Conservation (phyloP, 2,888 invertebrate species). For the Seira musarum region DNA sequence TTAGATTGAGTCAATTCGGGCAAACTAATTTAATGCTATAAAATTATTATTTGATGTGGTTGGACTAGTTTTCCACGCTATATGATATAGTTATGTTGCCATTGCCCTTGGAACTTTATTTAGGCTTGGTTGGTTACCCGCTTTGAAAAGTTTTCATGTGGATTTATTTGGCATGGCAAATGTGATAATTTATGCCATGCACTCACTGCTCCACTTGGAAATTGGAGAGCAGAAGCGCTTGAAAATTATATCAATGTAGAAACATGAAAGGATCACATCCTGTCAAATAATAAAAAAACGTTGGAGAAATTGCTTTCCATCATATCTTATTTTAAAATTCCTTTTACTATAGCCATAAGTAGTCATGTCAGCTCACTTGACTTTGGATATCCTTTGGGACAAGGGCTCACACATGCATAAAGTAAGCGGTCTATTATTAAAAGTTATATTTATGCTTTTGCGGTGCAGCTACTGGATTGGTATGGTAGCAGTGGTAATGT, state of each 20-base stretch:
- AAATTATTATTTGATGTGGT: constrained; percentile 9
- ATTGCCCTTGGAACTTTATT: constrained; percentile 26
- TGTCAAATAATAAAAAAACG: not conserved
- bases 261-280: not conserved
- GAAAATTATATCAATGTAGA: not conserved
- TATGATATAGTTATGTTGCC: not conserved
- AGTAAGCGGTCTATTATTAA: not conserved
- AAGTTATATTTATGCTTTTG: not conserved
- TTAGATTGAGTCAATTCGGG: no score
- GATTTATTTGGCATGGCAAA: not conserved
- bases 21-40: not conserved
- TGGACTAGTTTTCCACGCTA: not conserved
- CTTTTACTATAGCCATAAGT: not conserved
- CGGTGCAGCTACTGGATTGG: no score
- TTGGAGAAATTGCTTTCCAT: not conserved
- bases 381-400: not conserved
- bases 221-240: not conserved
- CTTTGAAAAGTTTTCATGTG: not conserved
- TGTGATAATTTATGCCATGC: not conserved
- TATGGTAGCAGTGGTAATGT: no score
- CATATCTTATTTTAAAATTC: no score
- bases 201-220: not conserved
- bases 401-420: not conserved
- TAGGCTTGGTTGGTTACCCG: not conserved
- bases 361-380: not conserved